Evolutionary conservation across 2,797 vertebrate genomes (phyloP).

Genomic region (Agapornis canus): DNA sequence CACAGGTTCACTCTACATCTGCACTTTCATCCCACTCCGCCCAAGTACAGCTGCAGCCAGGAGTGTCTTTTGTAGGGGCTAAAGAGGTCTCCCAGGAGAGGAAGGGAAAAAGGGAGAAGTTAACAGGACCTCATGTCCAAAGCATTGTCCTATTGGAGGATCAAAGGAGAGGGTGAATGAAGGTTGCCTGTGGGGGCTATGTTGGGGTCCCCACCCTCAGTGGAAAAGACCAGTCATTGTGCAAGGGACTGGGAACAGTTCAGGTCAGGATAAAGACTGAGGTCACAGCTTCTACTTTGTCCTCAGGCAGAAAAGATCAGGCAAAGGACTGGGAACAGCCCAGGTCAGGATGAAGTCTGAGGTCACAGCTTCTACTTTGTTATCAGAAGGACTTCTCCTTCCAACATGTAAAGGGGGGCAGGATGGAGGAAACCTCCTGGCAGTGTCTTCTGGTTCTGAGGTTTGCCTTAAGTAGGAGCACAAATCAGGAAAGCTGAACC

Average conservation of each 20-base stretch:
- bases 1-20: conserved; percentile 31
- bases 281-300: neutral
- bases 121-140: neutral
- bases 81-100: neutral
- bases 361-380: neutral
- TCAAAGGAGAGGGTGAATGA: neutral
- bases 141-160: neutral
- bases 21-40: conserved; percentile 37
- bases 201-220: neutral
- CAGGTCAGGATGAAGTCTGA: neutral
- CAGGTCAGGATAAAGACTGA: neutral
- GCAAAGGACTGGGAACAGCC: neutral
- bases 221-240: neutral
- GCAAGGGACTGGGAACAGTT: neutral
- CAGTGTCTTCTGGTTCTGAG: neutral
- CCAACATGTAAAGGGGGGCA: neutral
- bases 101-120: neutral
- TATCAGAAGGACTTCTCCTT: neutral
- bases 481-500: neutral
- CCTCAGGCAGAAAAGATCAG: neutral
- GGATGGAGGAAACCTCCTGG: neutral
- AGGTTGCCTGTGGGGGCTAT: neutral
- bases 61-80: neutral
- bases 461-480: neutral
- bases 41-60: conserved; percentile 8